Evolutionary conservation across 2,888 invertebrate species (phyloP), one percentile per base, ranked within the genome.

Genomic region (Epinotia brunnichana): DNA sequence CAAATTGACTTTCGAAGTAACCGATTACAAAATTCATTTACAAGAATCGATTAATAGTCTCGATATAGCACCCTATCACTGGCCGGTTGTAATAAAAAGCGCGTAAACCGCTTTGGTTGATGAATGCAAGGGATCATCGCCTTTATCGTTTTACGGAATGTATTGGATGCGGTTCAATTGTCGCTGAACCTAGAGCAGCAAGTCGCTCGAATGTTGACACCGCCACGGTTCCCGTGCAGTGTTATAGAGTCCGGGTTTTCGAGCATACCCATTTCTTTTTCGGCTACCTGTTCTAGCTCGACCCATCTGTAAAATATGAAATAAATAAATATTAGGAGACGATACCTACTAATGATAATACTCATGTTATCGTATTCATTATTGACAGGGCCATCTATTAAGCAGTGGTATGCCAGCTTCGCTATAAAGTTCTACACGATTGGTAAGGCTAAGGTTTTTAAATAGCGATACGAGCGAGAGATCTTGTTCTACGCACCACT

Each of bases 221-320:
- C 88, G 80, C 83, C 86, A 85, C 82, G 82, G 93, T 84, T 83
- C 0, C 90, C 90, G 75, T 92, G 90, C 0, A 94, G 80, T 0
- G 88, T 91, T 62, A 94, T 85, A 0, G 90, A 87, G 76, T 92
- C 93, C 0, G 92, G 91, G 63, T 93, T 92, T 39, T 92, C 88
- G 21, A 92, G 83, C 79, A 94, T 87, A 0, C 94, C 93, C 5
- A 94, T 85, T 78, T 95, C 95, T 70, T 92, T 93, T 77, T 95
- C 95, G 0, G 95, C 94, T 71, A 91, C 90, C 78, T 94, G 94
- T 77, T 95, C 95, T 73, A 95, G 80, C 69, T 94, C 94, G 60
- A 92, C 87, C 95, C 95, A 95, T 74, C 94, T 94, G 84, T 0
- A 82, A 81, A 59, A n/a, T 57, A 3, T 19, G 19, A 53, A 51